Evolutionary conservation across 1,140 invertebrate species (phyloP), one percentile per base, ranked within the genome.

Genomic region (Drosophila lacteicornis): DNA sequence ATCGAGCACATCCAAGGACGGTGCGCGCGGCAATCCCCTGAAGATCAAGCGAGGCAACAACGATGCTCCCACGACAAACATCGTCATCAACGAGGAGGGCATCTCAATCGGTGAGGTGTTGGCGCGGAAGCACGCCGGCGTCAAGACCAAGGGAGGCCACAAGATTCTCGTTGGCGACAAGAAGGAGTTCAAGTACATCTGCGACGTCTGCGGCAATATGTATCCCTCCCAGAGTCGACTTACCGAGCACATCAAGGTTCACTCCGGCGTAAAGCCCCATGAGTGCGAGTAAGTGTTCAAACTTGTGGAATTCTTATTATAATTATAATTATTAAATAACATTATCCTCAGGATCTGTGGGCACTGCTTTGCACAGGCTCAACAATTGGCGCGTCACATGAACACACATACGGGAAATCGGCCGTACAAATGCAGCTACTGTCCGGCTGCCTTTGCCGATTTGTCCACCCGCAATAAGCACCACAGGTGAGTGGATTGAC

Each of bases 361-460:
- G 0, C 81, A 92, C 67, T 80, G 78, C 27, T 93, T 92, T 75
- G 86, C 91, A 1, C 91, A 92, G 63, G 83, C 82, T 0, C 86
- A 93, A 67, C 81, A 91, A 56, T 47, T 93, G 62, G 87, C 91
- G 2, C 75, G 92, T 2, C 92, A 93, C 49, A 93, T 92, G 92
- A 92, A 92, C 58, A 92, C 88, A 11, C 91, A 92, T 51, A 92
- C 91, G 0, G 91, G 91, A 43, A 91, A 92, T 67, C 80, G 91
- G 51, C 96, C 96, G 0, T 96, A 96, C 92, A 94, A 95, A 86
- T 97, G 96, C 83, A 94, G 95, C 60, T 93, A 96, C 27, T 97
- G 96, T 85, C 94, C 95, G 65, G 93, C 96, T 36, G 93, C 95
- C 45, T 97, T 97, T 92, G 95, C 95, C 1, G 94, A 95, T 82